Evolutionary conservation across 2,113 vertebrate species (phyloP).

Genomic region (Otolemur garnettii): DNA sequence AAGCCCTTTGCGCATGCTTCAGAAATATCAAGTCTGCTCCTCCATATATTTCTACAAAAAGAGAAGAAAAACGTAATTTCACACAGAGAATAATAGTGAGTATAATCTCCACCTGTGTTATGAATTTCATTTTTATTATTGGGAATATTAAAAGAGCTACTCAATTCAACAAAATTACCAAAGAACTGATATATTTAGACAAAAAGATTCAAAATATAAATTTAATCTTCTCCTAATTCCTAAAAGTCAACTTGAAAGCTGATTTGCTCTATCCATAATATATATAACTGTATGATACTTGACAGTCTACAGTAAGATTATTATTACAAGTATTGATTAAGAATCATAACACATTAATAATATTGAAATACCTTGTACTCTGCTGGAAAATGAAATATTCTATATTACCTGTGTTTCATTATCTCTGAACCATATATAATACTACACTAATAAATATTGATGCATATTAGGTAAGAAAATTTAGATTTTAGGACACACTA

Average conservation of each 20-base stretch:
- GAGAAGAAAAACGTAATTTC: not conserved
- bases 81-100: not conserved
- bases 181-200: not conserved
- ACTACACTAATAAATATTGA: not conserved
- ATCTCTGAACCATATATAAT: not conserved
- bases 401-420: not conserved
- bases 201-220: not conserved
- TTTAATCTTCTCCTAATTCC: not conserved
- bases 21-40: not conserved
- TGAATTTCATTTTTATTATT: not conserved
- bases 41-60: not conserved
- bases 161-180: not conserved
- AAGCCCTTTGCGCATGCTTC: not conserved
- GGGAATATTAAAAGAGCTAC: not conserved
- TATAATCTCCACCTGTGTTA: not conserved
- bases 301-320: not conserved
- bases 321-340: not conserved
- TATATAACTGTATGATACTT: not conserved
- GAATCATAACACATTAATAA: not conserved
- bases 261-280: not conserved
- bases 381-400: constrained; percentile 4
- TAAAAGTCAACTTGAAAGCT: not conserved
- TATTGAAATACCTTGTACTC: not conserved
- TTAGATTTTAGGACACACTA: not conserved
- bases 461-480: not conserved